Conservation (phyloP, 2,113 vertebrate genomes). For the Myodes glareolus region DNA sequence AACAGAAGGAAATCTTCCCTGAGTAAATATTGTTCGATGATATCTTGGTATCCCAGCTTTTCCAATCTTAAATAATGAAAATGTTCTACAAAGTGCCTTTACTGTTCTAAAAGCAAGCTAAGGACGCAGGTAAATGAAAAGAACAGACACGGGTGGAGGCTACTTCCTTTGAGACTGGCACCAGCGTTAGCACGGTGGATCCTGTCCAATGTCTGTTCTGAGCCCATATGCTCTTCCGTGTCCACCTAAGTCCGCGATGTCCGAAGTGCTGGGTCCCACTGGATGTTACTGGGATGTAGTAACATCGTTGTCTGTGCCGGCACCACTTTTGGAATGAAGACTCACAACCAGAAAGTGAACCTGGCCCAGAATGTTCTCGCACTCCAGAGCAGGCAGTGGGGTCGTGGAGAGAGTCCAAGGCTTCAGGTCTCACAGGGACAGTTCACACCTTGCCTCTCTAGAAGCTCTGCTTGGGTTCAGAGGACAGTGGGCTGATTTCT, state of each 20-base stretch:
- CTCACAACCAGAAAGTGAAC: too few relatives aligned
- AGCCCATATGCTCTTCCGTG: accelerated
- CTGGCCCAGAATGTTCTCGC: accelerated
- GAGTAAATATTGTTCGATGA: neutral
- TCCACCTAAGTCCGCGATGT: too few relatives aligned
- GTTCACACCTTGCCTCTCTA: too few relatives aligned
- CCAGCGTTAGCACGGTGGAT: neutral
- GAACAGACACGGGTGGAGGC: accelerated
- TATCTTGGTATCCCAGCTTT: neutral
- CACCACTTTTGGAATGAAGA: neutral
- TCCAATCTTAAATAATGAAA: neutral
- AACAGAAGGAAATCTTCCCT: neutral
- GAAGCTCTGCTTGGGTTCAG: neutral
- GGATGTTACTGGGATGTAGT: too few relatives aligned
- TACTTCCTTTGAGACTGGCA: accelerated
- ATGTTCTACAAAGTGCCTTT: conserved; percentile 13
- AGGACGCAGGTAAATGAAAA: neutral
- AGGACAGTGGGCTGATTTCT: neutral
- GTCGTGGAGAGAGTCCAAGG: neutral
- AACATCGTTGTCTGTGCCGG: accelerated
- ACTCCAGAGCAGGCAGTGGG: neutral
- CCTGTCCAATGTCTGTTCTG: accelerated
- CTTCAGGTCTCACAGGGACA: too few relatives aligned
- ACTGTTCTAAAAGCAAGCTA: neutral
- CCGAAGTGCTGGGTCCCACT: accelerated